Percentiles rank a stretch among this genome's conserved stretches.
These are phyloP conservation scores for Branchipolynoe longqiensis DNA, from an alignment of 2,888 invertebrate species.

Conservation along the genomic window DNA sequence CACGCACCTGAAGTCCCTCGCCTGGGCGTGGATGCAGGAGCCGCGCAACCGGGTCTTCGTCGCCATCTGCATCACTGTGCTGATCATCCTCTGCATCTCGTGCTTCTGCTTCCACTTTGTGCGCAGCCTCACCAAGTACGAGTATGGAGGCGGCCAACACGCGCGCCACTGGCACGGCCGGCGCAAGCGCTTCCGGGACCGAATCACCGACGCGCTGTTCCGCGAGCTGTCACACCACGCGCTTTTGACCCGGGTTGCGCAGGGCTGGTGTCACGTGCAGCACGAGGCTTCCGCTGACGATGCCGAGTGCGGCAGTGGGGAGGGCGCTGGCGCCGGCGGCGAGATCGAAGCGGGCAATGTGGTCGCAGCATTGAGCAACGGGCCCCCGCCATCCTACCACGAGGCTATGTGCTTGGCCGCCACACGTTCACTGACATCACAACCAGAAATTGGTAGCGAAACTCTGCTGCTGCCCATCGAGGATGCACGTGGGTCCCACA, in stretches of 20 bases:
- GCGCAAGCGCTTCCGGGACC: conserved; percentile 18
- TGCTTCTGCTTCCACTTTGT: conserved; percentile 54
- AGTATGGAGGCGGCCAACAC: conserved; percentile 3
- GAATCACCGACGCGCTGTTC: conserved; percentile 41
- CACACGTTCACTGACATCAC: too few relatives aligned
- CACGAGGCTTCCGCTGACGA: not conserved
- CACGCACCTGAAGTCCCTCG: conserved; percentile 37
- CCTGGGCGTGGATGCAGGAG: conserved; percentile 53
- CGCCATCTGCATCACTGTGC: conserved; percentile 44
- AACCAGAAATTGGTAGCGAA: not conserved
- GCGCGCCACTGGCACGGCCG: conserved; percentile 28
- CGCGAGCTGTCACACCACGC: conserved; percentile 39
- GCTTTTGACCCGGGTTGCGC: conserved; percentile 10
- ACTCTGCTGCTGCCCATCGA: not conserved
- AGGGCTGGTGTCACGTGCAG: conserved; percentile 5
- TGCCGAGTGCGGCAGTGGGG: not conserved
- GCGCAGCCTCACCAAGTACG: conserved; percentile 44
- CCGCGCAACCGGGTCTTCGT: conserved; percentile 48
- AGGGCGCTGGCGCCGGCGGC: not conserved
- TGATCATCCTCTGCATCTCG: conserved; percentile 30
- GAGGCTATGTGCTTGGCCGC: conserved; percentile 8
- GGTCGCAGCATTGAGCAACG: too few relatives aligned
- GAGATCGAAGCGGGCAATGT: conserved; percentile 9
- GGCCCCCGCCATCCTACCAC: conserved; percentile 45
- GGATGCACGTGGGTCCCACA: not conserved